Conservation (phyloP, 2,888 invertebrate genomes). For the Phymatocera aterrima region DNA sequence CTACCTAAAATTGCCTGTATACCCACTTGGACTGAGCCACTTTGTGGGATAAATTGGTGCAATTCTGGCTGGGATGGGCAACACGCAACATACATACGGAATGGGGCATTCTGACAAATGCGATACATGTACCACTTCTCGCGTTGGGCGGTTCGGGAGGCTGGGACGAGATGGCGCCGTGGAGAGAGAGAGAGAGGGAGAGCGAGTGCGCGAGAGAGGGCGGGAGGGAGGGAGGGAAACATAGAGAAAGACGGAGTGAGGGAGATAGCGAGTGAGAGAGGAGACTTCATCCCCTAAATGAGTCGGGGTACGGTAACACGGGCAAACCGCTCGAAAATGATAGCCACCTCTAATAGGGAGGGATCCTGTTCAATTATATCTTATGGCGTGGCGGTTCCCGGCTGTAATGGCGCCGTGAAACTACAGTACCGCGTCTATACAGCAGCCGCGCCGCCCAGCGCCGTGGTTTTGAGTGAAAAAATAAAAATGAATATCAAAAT, state of each 20-base stretch:
- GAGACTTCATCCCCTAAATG: conserved; percentile 60
- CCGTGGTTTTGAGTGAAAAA: conserved; percentile 35
- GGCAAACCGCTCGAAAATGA: conserved; percentile 59
- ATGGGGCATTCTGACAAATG: conserved; percentile 66
- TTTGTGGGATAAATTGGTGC: conserved; percentile 47
- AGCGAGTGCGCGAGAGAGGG: conserved; percentile 50
- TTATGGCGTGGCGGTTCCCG: conserved; percentile 62
- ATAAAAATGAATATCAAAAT: conserved; percentile 43
- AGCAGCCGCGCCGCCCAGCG: too few species aligned
- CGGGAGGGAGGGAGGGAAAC: background rate
- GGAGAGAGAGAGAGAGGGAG: conserved; percentile 48
- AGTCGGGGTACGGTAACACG: conserved; percentile 55
- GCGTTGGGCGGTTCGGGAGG: conserved; percentile 38
- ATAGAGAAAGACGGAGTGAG: conserved; percentile 25
- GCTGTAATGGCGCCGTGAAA: conserved; percentile 57
- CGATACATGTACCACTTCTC: conserved; percentile 65
- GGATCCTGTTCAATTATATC: conserved; percentile 69
- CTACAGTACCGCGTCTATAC: conserved; percentile 28
- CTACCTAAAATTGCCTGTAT: conserved; percentile 39
- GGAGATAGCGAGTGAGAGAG: conserved; percentile 42
- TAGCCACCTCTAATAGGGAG: conserved; percentile 65
- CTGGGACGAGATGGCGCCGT: conserved; percentile 8
- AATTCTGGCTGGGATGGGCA: conserved; percentile 49
- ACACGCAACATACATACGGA: conserved; percentile 62
- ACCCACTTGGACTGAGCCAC: conserved; percentile 50